Percentiles rank a stretch among this genome's conserved stretches.
phyloP scores from a whole-genome alignment of 2,113 vertebrate species.

The Climacteris rufus region DNA sequence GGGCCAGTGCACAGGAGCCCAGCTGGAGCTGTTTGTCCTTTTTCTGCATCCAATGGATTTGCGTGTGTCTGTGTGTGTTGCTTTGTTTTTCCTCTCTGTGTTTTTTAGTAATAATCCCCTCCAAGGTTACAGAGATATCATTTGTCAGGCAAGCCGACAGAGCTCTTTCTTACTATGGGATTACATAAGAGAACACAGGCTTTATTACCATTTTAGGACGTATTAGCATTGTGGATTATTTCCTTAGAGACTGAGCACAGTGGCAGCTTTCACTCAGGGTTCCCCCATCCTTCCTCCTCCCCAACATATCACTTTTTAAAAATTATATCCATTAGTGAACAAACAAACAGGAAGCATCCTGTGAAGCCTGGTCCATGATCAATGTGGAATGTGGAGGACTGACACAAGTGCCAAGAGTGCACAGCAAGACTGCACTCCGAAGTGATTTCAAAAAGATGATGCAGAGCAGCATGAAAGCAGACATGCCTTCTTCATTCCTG shows the following conservation, averaged over 20 bases:
- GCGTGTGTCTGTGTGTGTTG: background rate
- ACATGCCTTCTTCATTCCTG: background rate
- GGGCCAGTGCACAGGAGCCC: background rate
- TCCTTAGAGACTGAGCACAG: conserved; percentile 29
- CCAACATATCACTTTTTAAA: background rate
- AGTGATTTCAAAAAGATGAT: background rate
- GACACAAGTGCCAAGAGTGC: background rate
- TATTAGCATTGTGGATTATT: conserved; percentile 68
- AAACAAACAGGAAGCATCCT: background rate
- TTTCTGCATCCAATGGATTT: background rate
- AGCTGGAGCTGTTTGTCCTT: conserved; percentile 13
- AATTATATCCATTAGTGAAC: background rate
- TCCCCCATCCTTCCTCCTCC: background rate
- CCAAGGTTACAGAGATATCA: conserved; percentile 65
- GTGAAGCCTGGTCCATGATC: background rate
- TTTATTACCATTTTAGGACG: conserved; percentile 59
- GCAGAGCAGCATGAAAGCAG: background rate
- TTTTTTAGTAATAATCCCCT: conserved; percentile 60
- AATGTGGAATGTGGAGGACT: background rate
- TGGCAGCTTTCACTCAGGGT: background rate
- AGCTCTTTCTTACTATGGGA: conserved; percentile 60
- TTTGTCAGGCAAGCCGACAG: conserved; percentile 58
- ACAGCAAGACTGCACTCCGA: background rate
- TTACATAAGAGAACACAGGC: conserved; percentile 65
- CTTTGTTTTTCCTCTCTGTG: conserved; percentile 1